A percentile compares a stretch with the other conserved stretches of the same genome.
These are phyloP conservation scores for Myotis vivesi DNA, from an alignment of 2,797 vertebrate genomes.

Conservation along the genomic window DNA sequence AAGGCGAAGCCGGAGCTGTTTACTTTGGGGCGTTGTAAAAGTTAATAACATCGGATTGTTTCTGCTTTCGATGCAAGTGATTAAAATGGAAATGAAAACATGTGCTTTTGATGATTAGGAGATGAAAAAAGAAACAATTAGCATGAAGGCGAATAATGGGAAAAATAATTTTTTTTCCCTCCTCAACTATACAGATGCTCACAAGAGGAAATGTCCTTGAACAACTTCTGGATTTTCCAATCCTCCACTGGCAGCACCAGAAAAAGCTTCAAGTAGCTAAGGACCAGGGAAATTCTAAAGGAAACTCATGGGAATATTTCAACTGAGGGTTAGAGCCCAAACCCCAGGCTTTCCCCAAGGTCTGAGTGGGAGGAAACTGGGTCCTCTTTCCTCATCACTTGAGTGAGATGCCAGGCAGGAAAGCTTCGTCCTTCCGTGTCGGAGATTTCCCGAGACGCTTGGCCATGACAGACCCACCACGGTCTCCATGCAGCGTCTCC, in stretches of 20 bases:
- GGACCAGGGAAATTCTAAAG: conserved; percentile 11
- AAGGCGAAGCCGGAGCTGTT: background rate
- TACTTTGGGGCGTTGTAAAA: conserved; percentile 38
- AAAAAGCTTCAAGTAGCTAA: background rate
- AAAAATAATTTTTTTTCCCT: background rate
- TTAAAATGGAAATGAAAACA: conserved; percentile 71
- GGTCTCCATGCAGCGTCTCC: background rate
- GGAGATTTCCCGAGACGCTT: background rate
- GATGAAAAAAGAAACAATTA: conserved; percentile 72
- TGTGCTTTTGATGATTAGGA: conserved; percentile 65
- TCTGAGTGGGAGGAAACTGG: background rate
- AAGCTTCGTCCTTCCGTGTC: background rate
- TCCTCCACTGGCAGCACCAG: background rate
- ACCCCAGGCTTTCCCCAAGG: background rate
- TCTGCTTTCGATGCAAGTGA: conserved; percentile 67
- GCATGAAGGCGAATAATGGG: conserved; percentile 58
- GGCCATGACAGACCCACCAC: background rate
- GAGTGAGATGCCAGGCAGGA: background rate
- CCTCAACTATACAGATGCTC: background rate
- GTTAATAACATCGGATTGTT: conserved; percentile 52
- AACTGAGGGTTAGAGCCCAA: background rate
- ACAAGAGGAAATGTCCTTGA: background rate
- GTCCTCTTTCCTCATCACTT: background rate
- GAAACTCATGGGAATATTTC: background rate
- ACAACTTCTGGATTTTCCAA: background rate